A percentile compares a stretch with the other conserved stretches of the same genome.
Conservation (phyloP, 2,797 vertebrate genomes). For the Varecia variegata region DNA sequence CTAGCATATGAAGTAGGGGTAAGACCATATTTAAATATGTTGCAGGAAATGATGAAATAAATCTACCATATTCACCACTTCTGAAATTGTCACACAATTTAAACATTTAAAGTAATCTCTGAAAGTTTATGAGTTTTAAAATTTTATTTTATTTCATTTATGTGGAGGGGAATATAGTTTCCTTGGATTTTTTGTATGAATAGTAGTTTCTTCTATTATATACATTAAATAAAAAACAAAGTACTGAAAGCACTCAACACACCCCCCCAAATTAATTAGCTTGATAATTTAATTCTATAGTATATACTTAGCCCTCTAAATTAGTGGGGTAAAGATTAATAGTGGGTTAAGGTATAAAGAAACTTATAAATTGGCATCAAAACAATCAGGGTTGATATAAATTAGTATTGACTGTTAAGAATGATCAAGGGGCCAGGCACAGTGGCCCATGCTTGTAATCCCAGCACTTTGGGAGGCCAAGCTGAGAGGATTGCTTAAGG, state of each 20-base stretch:
- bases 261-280: background rate
- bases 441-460: background rate
- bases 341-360: background rate
- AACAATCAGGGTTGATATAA: background rate
- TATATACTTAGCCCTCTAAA: background rate
- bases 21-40: background rate
- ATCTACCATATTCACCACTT: background rate
- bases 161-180: background rate
- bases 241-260: background rate
- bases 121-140: background rate
- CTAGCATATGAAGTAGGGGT: background rate
- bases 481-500: too few relatives aligned
- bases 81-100: background rate
- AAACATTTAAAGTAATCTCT: background rate
- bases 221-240: background rate
- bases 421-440: background rate
- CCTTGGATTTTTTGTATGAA: background rate
- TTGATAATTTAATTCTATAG: background rate
- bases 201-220: background rate
- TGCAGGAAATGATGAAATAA: background rate
- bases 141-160: background rate
- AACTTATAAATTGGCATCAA: background rate
- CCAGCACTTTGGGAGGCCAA: too few relatives aligned
- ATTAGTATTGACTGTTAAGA: slow-evolving; percentile 6
- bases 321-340: background rate